phyloP scores from a whole-genome alignment of 1,140 invertebrate species.

The Tetramorium simillimum region DNA sequence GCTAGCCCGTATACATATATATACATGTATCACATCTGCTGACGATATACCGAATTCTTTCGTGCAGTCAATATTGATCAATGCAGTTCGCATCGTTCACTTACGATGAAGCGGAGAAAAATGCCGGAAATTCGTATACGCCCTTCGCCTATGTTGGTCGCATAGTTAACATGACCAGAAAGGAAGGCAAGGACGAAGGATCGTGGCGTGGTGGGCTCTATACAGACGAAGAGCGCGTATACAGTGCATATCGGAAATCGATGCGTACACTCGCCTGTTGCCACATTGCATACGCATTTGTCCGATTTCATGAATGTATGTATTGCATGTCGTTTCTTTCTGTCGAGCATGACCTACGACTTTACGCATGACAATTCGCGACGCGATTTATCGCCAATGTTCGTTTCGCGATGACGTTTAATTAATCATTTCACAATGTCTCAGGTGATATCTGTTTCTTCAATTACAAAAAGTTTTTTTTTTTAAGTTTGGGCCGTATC shows the following conservation, averaged over 20 bases:
- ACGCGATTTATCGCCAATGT: neutral
- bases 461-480: neutral
- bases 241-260: conserved; percentile 66
- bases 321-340: neutral
- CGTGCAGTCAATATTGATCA: conserved; percentile 31
- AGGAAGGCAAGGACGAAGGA: conserved; percentile 48
- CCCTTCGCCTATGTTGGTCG: neutral
- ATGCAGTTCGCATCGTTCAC: neutral
- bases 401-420: neutral
- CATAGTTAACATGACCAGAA: conserved; percentile 27
- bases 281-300: conserved; percentile 64
- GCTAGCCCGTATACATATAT: neutral
- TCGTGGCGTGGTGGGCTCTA: neutral
- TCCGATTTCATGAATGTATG: conserved; percentile 64
- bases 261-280: conserved; percentile 66
- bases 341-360: conserved; percentile 13
- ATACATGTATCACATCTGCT: neutral
- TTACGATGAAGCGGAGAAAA: conserved; percentile 34
- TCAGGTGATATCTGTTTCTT: neutral
- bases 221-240: conserved; percentile 29
- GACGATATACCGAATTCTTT: conserved; percentile 36
- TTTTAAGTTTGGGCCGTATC: neutral
- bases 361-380: neutral
- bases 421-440: neutral
- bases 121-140: conserved; percentile 32